These are phyloP conservation scores for Cataglyphis livida DNA, from an alignment of 2,888 invertebrate species.

Conservation along the genomic window DNA sequence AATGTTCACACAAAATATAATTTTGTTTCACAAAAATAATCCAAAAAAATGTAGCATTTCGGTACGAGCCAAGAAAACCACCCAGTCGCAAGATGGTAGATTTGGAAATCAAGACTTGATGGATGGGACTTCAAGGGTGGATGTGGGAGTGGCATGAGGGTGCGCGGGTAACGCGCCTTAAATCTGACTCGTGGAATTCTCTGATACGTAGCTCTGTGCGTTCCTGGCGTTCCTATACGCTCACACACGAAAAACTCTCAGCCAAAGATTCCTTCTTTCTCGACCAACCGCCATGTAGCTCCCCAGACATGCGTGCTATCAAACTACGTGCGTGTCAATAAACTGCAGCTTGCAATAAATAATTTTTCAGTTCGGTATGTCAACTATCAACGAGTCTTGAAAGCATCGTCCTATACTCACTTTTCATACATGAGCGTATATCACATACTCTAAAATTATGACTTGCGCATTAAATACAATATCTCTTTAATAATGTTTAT, in stretches of 20 bases:
- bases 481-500: background rate
- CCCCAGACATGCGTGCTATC: conserved; percentile 68
- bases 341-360: background rate
- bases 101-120: conserved; percentile 73
- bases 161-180: conserved; percentile 66
- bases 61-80: conserved; percentile 58
- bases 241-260: conserved; percentile 65
- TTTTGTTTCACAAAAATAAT: background rate
- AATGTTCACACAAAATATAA: conserved; percentile 4
- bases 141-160: conserved; percentile 74
- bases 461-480: background rate
- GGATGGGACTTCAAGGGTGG: conserved; percentile 69
- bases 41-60: conserved; percentile 43
- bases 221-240: conserved; percentile 62
- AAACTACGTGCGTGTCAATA: conserved; percentile 33
- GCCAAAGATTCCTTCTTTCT: conserved; percentile 58
- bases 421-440: background rate
- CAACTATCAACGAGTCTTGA: background rate
- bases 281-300: conserved; percentile 65
- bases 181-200: conserved; percentile 65
- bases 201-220: conserved; percentile 49
- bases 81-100: conserved; percentile 62
- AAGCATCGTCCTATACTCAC: background rate
- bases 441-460: no score
- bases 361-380: background rate